A percentile compares a stretch with the other conserved stretches of the same genome.
Evolutionary conservation across 2,113 vertebrate genomes (phyloP).

Genomic region (Pithys albifrons): DNA sequence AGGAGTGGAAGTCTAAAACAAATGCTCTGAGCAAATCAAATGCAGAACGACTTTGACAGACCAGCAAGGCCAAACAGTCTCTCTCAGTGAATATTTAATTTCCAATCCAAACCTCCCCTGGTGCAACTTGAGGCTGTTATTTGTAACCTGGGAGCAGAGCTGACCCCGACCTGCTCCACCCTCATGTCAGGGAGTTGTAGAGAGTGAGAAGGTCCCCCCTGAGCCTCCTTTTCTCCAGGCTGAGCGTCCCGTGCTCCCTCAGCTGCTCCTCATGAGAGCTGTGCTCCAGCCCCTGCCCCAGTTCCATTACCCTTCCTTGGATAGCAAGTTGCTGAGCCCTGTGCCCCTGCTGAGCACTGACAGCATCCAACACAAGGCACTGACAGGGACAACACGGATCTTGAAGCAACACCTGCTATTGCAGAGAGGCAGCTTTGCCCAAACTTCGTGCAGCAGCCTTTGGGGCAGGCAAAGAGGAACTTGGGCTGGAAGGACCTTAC

Average conservation of each 20-base stretch:
- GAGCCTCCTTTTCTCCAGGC: background rate
- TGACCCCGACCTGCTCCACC: background rate
- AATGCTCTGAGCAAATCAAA: background rate
- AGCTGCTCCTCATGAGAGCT: background rate
- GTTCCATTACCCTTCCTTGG: background rate
- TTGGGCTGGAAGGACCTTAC: background rate
- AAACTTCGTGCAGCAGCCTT: background rate
- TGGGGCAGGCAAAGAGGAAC: background rate
- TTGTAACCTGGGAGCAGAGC: background rate
- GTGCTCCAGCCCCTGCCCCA: background rate
- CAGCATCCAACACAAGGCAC: fast-evolving
- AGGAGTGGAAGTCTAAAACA: background rate
- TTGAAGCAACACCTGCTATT: background rate
- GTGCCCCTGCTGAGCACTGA: fast-evolving
- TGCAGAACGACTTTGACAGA: background rate
- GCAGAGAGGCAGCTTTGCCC: background rate
- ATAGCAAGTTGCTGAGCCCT: background rate
- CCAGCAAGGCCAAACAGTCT: background rate
- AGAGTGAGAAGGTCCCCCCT: background rate
- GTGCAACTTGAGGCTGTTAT: background rate
- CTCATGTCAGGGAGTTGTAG: background rate
- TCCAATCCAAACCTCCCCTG: background rate
- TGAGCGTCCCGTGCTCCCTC: background rate
- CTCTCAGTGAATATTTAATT: background rate
- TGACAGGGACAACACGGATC: fast-evolving